These are phyloP conservation scores for Beris morrisii DNA, from an alignment of 2,888 invertebrate genomes.

Conservation along the genomic window DNA sequence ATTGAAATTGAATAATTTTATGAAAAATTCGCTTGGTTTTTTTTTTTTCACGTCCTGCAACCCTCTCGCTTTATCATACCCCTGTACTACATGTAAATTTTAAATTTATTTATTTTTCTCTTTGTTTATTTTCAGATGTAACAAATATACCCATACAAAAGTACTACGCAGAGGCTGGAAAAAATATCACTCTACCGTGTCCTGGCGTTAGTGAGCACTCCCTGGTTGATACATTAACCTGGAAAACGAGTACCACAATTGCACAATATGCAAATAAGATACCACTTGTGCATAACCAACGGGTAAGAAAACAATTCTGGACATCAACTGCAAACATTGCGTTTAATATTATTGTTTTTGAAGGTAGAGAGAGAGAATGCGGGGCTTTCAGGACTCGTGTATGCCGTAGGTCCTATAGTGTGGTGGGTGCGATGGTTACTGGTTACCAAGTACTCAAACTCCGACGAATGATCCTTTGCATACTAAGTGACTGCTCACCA, in stretches of 20 bases:
- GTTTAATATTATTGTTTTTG: conserved; percentile 32
- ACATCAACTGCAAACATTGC: conserved; percentile 33
- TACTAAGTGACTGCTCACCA: conserved; percentile 30
- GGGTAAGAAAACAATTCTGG: conserved; percentile 49
- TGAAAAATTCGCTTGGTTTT: no score
- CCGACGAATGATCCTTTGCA: conserved; percentile 22
- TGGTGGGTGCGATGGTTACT: no score
- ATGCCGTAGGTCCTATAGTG: no score
- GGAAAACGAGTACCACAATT: conserved; percentile 58
- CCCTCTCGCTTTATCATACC: no score
- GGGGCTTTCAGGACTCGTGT: no score
- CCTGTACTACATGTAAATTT: neutral
- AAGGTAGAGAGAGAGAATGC: no score
- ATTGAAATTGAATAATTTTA: no score
- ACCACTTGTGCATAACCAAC: conserved; percentile 55
- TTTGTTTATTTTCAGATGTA: conserved; percentile 60
- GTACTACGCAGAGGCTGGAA: conserved; percentile 65
- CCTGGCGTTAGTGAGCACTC: conserved; percentile 70
- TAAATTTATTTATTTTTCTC: conserved; percentile 6
- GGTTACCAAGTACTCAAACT: neutral
- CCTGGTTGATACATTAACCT: conserved; percentile 65
- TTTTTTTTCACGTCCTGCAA: no score
- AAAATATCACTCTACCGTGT: conserved; percentile 67
- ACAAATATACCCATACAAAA: conserved; percentile 62
- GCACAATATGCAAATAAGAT: conserved; percentile 57